Percentiles rank a stretch among this genome's conserved stretches.
phyloP scores from a whole-genome alignment of 2,888 invertebrate species.

The Augiades crinisus region DNA sequence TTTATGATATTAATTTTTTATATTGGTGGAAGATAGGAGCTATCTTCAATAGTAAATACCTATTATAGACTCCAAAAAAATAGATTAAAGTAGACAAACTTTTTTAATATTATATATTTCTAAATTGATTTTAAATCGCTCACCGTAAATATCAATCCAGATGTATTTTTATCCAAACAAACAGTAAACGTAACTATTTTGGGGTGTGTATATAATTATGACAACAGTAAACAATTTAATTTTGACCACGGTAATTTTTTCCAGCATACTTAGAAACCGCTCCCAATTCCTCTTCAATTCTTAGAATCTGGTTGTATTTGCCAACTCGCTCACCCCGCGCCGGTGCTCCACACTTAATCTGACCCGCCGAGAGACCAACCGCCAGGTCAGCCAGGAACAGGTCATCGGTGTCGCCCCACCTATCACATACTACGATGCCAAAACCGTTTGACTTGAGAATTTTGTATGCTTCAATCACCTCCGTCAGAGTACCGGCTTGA shows the following conservation, averaged over 20 bases:
- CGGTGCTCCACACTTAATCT: conserved; percentile 99
- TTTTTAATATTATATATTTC: too few relatives aligned
- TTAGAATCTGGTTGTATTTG: conserved; percentile 98
- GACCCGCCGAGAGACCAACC: conserved; percentile 98
- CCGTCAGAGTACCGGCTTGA: conserved; percentile 98
- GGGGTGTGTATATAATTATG: neutral
- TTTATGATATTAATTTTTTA: too few relatives aligned
- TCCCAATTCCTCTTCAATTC: conserved; percentile 99
- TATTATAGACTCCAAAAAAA: too few relatives aligned
- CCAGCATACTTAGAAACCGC: conserved; percentile 95
- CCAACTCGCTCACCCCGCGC: conserved; percentile 97
- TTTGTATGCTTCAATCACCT: conserved; percentile 96
- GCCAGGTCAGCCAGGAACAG: conserved; percentile 98
- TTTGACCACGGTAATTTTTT: conserved; percentile 92
- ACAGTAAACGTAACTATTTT: too few relatives aligned
- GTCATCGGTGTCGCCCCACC: conserved; percentile 99
- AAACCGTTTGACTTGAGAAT: conserved; percentile 98
- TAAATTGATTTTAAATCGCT: too few relatives aligned
- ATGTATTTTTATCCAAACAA: too few relatives aligned
- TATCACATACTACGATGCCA: conserved; percentile 78
- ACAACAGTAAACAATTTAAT: conserved; percentile 13
- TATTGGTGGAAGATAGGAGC: too few relatives aligned
- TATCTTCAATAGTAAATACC: too few relatives aligned
- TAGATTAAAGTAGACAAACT: too few relatives aligned
- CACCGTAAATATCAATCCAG: too few relatives aligned